phyloP scores from a whole-genome alignment of 2,888 invertebrate species.

The Phyto melanocephala region DNA sequence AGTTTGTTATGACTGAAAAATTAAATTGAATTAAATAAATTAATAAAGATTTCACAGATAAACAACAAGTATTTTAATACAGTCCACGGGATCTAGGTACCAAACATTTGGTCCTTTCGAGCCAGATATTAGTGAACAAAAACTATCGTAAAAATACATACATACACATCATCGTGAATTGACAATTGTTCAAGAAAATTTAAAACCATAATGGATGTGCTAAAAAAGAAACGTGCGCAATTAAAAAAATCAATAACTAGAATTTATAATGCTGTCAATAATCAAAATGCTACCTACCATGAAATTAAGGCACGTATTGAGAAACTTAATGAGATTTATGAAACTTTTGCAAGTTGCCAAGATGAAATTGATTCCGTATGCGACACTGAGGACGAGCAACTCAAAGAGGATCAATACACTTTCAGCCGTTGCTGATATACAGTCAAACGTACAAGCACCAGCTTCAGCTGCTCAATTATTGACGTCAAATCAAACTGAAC shows the following conservation, averaged over 20 bases:
- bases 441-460: background rate
- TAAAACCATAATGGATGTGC: background rate
- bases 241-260: background rate
- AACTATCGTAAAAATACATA: too few species aligned
- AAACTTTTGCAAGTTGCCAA: conserved; percentile 6
- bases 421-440: background rate
- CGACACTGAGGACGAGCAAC: background rate
- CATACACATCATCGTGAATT: too few species aligned
- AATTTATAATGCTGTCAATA: background rate
- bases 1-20: too few species aligned
- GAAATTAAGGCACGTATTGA: conserved; percentile 31
- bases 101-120: too few species aligned
- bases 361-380: conserved; percentile 29
- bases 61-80: too few species aligned
- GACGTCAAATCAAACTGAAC: background rate
- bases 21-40: too few species aligned
- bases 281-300: background rate
- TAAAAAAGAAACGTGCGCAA: background rate
- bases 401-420: background rate
- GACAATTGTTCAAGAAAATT: too few species aligned
- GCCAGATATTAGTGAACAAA: too few species aligned
- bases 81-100: too few species aligned
- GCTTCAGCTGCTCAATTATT: background rate
- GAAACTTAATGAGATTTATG: conserved; percentile 14
- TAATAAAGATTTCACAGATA: too few species aligned